These are phyloP conservation scores for Pyrocephalus nanus DNA, from an alignment of 2,797 vertebrate genomes.

Conservation along the genomic window DNA sequence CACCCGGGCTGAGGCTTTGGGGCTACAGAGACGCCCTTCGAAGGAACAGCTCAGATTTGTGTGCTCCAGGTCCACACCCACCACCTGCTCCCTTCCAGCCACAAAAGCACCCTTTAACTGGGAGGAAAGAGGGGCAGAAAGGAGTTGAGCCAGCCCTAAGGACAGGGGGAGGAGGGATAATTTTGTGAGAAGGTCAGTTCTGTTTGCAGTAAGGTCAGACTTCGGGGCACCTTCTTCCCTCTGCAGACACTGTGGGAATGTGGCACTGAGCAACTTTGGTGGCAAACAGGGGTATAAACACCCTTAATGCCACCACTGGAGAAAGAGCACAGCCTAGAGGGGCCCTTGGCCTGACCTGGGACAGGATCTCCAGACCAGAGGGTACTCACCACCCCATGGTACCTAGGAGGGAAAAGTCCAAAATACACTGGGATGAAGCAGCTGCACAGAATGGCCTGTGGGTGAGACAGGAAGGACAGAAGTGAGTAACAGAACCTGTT, in stretches of 20 bases:
- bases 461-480: not conserved
- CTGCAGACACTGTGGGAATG: not conserved
- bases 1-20: not conserved
- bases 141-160: not conserved
- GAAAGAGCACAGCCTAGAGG: not conserved
- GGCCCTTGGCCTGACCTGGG: not conserved
- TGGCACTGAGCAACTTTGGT: not conserved
- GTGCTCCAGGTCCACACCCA: not conserved
- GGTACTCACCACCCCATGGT: conserved; percentile 47
- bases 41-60: not conserved
- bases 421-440: not conserved
- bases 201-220: not conserved
- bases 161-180: not conserved
- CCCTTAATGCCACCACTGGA: not conserved
- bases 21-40: not conserved
- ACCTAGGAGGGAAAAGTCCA: not conserved
- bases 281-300: not conserved
- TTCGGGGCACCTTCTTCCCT: not conserved
- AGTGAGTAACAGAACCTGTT: not conserved
- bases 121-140: not conserved
- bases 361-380: not conserved
- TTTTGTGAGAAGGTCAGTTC: not conserved
- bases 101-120: rapidly evolving
- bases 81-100: not conserved
- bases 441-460: not conserved